These are phyloP conservation scores for Alexandromys fortis DNA, from an alignment of 2,113 vertebrate genomes.

Conservation along the genomic window DNA sequence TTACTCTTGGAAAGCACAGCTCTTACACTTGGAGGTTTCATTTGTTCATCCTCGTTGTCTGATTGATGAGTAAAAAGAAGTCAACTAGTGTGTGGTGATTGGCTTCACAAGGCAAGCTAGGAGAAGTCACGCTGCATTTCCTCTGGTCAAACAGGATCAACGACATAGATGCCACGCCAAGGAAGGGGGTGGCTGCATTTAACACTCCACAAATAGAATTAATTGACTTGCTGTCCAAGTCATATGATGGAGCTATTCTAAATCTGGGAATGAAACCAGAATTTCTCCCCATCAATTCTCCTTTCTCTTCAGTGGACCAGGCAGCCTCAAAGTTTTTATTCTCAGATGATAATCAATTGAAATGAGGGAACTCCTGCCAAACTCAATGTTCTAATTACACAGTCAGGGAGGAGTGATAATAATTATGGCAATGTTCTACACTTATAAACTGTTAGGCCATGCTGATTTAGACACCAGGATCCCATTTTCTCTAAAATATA, in stretches of 20 bases:
- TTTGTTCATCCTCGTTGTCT: background rate
- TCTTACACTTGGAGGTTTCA: background rate
- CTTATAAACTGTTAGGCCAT: slow-evolving; percentile 53
- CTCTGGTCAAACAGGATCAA: slow-evolving; percentile 33
- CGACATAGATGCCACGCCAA: background rate
- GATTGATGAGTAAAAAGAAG: background rate
- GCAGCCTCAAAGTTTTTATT: slow-evolving; percentile 70
- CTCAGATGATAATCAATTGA: slow-evolving; percentile 67
- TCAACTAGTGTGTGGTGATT: background rate
- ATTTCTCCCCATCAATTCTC: slow-evolving; percentile 67
- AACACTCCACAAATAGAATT: slow-evolving; percentile 71
- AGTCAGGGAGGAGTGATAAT: slow-evolving; percentile 61
- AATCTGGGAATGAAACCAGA: slow-evolving; percentile 76
- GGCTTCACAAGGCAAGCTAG: background rate
- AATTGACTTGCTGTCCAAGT: slow-evolving; percentile 68
- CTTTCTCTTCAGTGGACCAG: slow-evolving; percentile 50
- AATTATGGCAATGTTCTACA: slow-evolving; percentile 64
- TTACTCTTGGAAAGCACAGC: background rate
- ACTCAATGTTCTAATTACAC: slow-evolving; percentile 63
- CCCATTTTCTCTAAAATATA: slow-evolving; percentile 45
- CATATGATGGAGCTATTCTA: slow-evolving; percentile 68
- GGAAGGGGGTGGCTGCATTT: slow-evolving; percentile 52
- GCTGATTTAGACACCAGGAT: slow-evolving; percentile 33
- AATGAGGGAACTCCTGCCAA: slow-evolving; percentile 69
- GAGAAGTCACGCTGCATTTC: background rate